Evolutionary conservation across 2,113 vertebrate species (phyloP).

Genomic region (Octodon degus): DNA sequence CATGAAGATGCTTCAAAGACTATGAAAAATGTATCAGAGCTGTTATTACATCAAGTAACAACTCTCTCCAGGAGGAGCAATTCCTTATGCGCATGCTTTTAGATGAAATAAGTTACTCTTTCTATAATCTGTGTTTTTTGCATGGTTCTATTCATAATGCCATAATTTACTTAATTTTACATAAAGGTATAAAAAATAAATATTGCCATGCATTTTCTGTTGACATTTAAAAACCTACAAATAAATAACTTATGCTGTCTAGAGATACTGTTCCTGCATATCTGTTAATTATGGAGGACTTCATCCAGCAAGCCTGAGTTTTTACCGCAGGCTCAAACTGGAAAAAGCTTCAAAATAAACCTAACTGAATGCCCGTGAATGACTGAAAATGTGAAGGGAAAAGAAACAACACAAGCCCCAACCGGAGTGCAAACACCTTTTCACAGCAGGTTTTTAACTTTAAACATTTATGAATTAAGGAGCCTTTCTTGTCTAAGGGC

Average conservation of each 20-base stretch:
- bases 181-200: constrained; percentile 76
- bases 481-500: constrained; percentile 45
- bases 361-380: constrained; percentile 51
- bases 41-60: neutral
- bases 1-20: neutral
- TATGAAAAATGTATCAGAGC: neutral
- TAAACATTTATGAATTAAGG: neutral
- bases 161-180: constrained; percentile 63
- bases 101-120: constrained; percentile 38
- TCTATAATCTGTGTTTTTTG: neutral
- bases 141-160: constrained; percentile 47
- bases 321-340: neutral
- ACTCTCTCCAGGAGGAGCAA: neutral
- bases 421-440: constrained; percentile 65
- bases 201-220: constrained; percentile 66
- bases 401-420: neutral
- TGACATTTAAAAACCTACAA: constrained; percentile 64
- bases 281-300: constrained; percentile 16
- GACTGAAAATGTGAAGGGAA: constrained; percentile 2
- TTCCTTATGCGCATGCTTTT: neutral
- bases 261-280: constrained; percentile 20
- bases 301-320: constrained; percentile 37
- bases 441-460: neutral
- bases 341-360: constrained; percentile 38
- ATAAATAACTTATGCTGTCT: constrained; percentile 69